Percentiles rank a stretch among this genome's conserved stretches.
Evolutionary conservation across 2,888 invertebrate species (phyloP).

Genomic region (Rhogogaster chlorosoma): DNA sequence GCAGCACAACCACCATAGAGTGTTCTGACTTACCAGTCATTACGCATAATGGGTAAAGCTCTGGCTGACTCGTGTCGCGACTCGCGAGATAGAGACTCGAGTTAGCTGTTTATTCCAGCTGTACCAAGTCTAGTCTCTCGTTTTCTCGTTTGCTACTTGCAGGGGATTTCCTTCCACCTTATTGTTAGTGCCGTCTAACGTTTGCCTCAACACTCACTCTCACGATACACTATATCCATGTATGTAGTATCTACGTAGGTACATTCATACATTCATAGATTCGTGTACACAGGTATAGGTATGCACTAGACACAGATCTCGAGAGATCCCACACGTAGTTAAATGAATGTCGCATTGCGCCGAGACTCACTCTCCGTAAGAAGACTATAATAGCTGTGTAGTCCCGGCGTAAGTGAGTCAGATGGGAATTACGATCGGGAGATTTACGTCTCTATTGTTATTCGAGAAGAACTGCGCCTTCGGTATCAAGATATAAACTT

Average conservation of each 20-base stretch:
- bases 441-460: conserved; percentile 43
- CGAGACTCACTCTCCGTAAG: conserved; percentile 17
- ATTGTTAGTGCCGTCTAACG: conserved; percentile 26
- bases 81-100: conserved; percentile 31
- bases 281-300: background rate
- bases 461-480: background rate
- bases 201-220: conserved; percentile 17
- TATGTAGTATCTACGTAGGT: background rate
- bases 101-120: conserved; percentile 29
- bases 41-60: conserved; percentile 45
- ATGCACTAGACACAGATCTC: background rate
- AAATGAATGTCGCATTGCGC: conserved; percentile 46
- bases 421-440: conserved; percentile 36
- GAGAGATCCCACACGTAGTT: conserved; percentile 40
- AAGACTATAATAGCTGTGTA: conserved; percentile 35
- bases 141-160: conserved; percentile 22
- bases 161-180: conserved; percentile 26
- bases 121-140: conserved; percentile 26
- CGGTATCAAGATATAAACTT: conserved; percentile 8
- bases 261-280: background rate
- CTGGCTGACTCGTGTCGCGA: conserved; percentile 37
- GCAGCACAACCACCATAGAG: background rate
- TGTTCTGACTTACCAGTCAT: conserved; percentile 42
- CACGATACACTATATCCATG: background rate
- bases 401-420: conserved; percentile 27